phyloP scores from a whole-genome alignment of 2,888 invertebrate genomes.

The Nemapogon koenigi region DNA sequence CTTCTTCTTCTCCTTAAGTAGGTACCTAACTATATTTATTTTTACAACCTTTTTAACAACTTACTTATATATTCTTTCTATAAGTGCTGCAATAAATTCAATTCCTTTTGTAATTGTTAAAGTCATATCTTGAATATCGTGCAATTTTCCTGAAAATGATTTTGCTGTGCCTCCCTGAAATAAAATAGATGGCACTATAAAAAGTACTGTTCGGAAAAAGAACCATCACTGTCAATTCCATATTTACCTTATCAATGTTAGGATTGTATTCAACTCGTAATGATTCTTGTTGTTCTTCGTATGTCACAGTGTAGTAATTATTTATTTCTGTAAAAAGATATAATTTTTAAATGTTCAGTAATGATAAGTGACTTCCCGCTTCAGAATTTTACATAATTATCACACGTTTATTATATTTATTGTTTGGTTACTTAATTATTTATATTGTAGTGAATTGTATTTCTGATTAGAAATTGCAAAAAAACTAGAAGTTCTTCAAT shows the following conservation, averaged over 20 bases:
- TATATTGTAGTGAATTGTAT: no score
- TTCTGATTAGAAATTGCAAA: no score
- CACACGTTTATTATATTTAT: neutral
- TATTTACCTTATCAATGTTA: no score
- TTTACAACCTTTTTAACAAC: constrained; percentile 15
- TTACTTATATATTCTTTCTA: constrained; percentile 44
- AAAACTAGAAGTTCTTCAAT: no score
- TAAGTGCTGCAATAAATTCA: constrained; percentile 35
- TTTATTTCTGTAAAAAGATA: neutral
- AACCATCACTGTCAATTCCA: no score
- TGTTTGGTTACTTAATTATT: neutral
- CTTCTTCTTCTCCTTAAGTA: neutral
- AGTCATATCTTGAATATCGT: constrained; percentile 38
- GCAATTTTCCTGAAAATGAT: constrained; percentile 22
- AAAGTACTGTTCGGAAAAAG: no score
- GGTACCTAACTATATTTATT: neutral
- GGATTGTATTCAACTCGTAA: no score
- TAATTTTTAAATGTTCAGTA: neutral
- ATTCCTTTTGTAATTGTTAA: constrained; percentile 35
- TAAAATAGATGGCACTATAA: no score
- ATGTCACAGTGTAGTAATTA: no score
- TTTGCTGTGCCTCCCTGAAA: no score
- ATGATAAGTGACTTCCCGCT: neutral
- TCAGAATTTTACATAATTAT: neutral
- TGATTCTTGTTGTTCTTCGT: no score